Base-by-base conservation (phyloP, 2,113 vertebrate species). In the Chauna torquata region DNA sequence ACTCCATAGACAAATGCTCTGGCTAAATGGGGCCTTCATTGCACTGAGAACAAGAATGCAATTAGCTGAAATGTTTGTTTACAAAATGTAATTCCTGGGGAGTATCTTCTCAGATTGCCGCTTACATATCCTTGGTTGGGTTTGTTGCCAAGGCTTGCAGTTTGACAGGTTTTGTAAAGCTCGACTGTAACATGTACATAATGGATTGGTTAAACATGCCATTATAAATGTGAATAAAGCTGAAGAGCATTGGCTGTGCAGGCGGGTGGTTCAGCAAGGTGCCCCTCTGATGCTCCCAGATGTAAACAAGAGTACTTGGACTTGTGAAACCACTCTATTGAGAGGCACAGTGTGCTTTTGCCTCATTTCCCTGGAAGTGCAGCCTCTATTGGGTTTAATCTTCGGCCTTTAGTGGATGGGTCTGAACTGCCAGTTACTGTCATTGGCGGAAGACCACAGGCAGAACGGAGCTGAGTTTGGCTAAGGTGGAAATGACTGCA, bases 21-120 rank as follows among this genome's bases (percentile, higher is more conserved):
- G 81, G 89, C 85, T 97, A 97, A 97, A 92, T 97, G 91, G 92
- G 88, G 75, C 80, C 95, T 97, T 97, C 95, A 95, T 2, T 97
- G 90, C 96, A 82, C 84, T 62, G 78, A 97, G 96, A 97, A 98
- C 94, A 98, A 97, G 97, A 97, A 98, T 96, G 88, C 94, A 98
- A 97, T 98, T 98, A 98, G 89, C 93, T 94, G 82, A 95, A 97
- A 97, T 97, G 96, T 97, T 98, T 98, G 97, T 97, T 95, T 96
- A 95, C 88, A 93, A 93, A 97, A 96, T 96, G 97, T 96, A 96
- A 97, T 98, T 98, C 97, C 94, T 97, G 82, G 87, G 92, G 96
- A 97, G 96, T 94, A 96, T 91, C 92, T 94, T 96, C 70, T 93
- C 86, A 90, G 95, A 94, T 96, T 96, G 95, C 95, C 0, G 14